Evolutionary conservation across 2,888 invertebrate genomes (phyloP).

Genomic region (Drosophila eohydei): DNA sequence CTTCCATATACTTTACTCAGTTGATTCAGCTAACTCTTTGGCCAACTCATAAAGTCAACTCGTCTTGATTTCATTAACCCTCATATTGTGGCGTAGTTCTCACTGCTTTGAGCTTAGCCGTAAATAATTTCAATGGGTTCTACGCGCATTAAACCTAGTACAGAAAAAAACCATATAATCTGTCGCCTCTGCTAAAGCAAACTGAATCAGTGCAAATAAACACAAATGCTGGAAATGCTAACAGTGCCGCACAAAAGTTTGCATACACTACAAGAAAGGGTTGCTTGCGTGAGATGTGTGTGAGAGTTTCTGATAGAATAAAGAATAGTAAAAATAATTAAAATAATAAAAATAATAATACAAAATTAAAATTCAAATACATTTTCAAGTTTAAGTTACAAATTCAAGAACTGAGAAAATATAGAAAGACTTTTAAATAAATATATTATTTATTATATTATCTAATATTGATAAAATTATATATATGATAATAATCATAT

Average conservation of each 20-base stretch:
- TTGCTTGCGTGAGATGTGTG: background rate
- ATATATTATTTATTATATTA: too few species aligned
- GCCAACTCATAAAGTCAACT: background rate
- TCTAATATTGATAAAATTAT: too few species aligned
- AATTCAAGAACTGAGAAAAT: too few species aligned
- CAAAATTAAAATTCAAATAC: background rate
- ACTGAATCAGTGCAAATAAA: conserved; percentile 51
- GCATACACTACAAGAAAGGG: conserved; percentile 22
- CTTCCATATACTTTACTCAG: background rate
- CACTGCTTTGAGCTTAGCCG: conserved; percentile 28
- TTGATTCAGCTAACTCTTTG: background rate
- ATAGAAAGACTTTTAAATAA: too few species aligned
- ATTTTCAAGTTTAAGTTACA: background rate
- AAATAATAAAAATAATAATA: background rate
- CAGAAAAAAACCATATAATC: conserved; percentile 10
- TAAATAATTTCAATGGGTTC: conserved; percentile 35
- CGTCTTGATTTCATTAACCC: conserved; percentile 1
- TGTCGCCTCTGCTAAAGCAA: conserved; percentile 17
- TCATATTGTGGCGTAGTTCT: conserved; percentile 2
- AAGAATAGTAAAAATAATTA: background rate
- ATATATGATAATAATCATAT: too few species aligned
- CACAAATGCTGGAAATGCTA: background rate
- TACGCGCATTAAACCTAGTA: conserved; percentile 31
- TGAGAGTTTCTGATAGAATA: background rate
- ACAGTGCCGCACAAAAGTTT: background rate